Conservation (phyloP, 2,113 vertebrate genomes). For the Epinephelus cyanopodus region DNA sequence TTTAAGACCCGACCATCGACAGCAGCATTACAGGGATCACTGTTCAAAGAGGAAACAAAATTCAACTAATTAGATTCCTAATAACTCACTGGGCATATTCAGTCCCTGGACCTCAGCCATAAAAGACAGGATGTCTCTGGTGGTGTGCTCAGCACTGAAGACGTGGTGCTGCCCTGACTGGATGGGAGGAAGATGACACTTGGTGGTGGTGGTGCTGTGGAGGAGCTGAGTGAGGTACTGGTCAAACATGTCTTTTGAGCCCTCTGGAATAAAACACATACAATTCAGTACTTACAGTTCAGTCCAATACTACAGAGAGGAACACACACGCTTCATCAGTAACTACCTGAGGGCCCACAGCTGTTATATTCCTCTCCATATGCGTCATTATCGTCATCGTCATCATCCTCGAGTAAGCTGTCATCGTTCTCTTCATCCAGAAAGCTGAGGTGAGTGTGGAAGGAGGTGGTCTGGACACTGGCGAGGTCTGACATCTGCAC, state of each 20-base stretch:
- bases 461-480: conserved; percentile 95
- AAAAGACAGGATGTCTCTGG: conserved; percentile 93
- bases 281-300: neutral
- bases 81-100: conserved; percentile 90
- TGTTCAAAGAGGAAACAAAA: no score
- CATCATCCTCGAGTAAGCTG: conserved; percentile 86
- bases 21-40: no score
- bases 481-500: conserved; percentile 93
- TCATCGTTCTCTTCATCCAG: conserved; percentile 91
- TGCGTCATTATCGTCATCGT: conserved; percentile 79
- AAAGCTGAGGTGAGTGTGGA: conserved; percentile 95
- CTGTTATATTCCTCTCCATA: conserved; percentile 84
- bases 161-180: conserved; percentile 86
- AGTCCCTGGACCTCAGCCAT: conserved; percentile 95
- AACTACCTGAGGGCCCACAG: conserved; percentile 82
- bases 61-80: neutral
- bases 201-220: conserved; percentile 89
- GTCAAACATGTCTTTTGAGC: conserved; percentile 89
- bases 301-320: neutral
- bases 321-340: neutral
- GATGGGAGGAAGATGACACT: conserved; percentile 90
- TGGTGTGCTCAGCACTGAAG: conserved; percentile 94
- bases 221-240: conserved; percentile 93
- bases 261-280: conserved; percentile 65
- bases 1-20: no score